Percentiles rank a stretch among this genome's conserved stretches.
phyloP scores from a whole-genome alignment of 1,140 invertebrate species.

The Idris sp. region DNA sequence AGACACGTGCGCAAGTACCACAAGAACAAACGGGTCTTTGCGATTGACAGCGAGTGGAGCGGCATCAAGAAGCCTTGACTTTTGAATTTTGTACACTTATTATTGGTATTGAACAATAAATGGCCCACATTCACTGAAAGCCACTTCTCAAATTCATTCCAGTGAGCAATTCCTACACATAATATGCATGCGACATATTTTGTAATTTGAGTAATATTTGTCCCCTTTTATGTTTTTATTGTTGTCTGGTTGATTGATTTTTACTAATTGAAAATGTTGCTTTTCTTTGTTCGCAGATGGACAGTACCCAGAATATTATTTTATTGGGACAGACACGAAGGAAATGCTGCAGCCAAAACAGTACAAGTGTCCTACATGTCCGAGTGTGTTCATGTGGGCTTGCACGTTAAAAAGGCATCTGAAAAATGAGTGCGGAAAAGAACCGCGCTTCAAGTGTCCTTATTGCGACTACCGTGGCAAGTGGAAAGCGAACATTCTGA shows the following conservation, averaged over 20 bases:
- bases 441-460: conserved; percentile 80
- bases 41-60: conserved; percentile 47
- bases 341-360: conserved; percentile 14
- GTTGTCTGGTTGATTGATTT: too few relatives aligned
- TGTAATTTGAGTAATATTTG: too few relatives aligned
- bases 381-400: conserved; percentile 78
- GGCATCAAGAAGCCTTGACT: conserved; percentile 10
- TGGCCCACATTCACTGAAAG: not conserved
- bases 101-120: conserved; percentile 26
- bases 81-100: conserved; percentile 9
- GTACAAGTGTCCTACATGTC: conserved; percentile 78
- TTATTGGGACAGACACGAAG: conserved; percentile 10
- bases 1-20: conserved; percentile 68
- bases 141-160: too few relatives aligned
- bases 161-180: too few relatives aligned
- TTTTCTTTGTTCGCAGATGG: conserved; percentile 48
- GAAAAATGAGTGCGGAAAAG: conserved; percentile 82
- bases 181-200: too few relatives aligned
- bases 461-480: conserved; percentile 79
- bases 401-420: conserved; percentile 80
- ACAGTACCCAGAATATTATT: conserved; percentile 15
- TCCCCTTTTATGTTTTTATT: too few relatives aligned
- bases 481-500: conserved; percentile 72
- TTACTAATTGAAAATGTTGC: too few relatives aligned
- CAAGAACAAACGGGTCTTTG: conserved; percentile 40